Base-by-base conservation (phyloP, 2,888 invertebrate genomes). In the Cyaniris semiargus region DNA sequence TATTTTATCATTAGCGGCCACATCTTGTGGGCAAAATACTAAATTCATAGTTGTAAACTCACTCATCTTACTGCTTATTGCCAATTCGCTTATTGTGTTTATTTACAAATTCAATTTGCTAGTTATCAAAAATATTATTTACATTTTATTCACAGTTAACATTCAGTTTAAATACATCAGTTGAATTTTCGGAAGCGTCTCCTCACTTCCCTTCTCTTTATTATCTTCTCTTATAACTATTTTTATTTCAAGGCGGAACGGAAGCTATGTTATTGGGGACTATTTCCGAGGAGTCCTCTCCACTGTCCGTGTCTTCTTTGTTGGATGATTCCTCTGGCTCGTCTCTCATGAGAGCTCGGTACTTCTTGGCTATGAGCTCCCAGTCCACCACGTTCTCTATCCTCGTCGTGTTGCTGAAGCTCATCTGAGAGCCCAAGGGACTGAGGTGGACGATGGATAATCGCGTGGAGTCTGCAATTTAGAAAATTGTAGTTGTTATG, bases 351-450 rank as follows among this genome's bases (percentile, higher is more conserved):
- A 98, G 92, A 0, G 97, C 96, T 27, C 97, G 95, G 88, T 98
- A 98, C 87, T 98, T 98, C 91, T 97, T 97, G 31, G 98, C 97
- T 78, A 98, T 98, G 3, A 96, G 95, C 84, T 97, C 97, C 98
- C 98, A 98, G 88, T 98, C 98, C 1, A 97, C 97, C 8, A 98
- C 97, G 85, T 97, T 97, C 87, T 98, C 98, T 82, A 98, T 98
- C 82, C 97, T 95, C 74, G 96, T 96, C 76, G 96, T 95, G 81
- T 96, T 96, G 85, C 95, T 96, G 90, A 98, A 97, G 85, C 97
- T 97, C 81, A 97, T 90, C 87, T 97, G 97, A 0, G 97, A 97
- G 44, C 98, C 97, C 18, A 98, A 90, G 0, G 97, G 97, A 86
- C 97, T 97, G 77, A 97, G 90, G 86, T 97, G 97, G 21, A 96